Evolutionary conservation across 2,113 vertebrate genomes (phyloP), one percentile per base, ranked within the genome.

Genomic region (Hoplias malabaricus): DNA sequence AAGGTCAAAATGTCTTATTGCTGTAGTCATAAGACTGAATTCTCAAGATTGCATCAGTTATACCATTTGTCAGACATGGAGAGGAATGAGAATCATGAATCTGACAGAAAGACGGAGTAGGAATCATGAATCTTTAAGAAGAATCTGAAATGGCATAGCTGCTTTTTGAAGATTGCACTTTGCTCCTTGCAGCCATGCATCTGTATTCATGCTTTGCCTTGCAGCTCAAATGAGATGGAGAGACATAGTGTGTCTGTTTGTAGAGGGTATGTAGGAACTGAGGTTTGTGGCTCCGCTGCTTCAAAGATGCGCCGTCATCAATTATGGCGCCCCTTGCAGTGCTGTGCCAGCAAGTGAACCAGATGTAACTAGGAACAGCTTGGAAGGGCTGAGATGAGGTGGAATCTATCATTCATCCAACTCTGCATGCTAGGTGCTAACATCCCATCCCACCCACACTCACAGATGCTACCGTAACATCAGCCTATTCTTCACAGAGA

Each of bases 291-390:
- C 61, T 59, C 76, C 80, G 80, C 67, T 81, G 62, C 33, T 42
- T 79, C 81, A 84, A 69, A 65, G 42, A 36, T 56, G 12, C 66
- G 70, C 85, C 33, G 3, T 83, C 83, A 85, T 89, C 86, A 84
- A 83, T 87, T 85, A 79, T 78, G 80, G 34, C 43, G 46, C 38
- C 73, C 72, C 75, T 69, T 76, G 31, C 71, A n/a, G 19, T 74
- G 62, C 48, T 27, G 56, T 74, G 68, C 69, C 83, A 78, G 46
- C 46, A 69, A 65, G 34, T 74, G 71, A 77, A 71, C 38, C 76
- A 77, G 68, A 62, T 59, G 56, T 63, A 50, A 23, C 73, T 82
- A 56, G 65, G 59, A 86, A 80, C 79, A 87, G 83, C 82, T 85
- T 81, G 73, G 72, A 83, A 48, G 69, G 56, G 40, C 54, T 67